Evolutionary conservation across 2,797 vertebrate species (phyloP).

Genomic region (Anableps anableps): DNA sequence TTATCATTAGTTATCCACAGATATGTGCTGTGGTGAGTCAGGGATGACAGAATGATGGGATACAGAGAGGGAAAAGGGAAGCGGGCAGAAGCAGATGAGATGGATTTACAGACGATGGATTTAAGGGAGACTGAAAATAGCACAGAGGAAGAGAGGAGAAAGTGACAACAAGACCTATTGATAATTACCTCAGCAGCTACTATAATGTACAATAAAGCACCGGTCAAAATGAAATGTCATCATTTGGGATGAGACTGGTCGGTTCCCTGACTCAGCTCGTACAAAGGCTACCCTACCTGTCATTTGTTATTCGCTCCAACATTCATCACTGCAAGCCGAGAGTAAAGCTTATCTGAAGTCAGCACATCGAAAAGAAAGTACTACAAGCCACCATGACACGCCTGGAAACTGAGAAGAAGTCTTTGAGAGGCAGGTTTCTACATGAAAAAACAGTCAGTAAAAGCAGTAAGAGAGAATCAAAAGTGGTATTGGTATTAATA

Average conservation of each 20-base stretch:
- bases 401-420: slow-evolving; percentile 2
- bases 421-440: background rate
- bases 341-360: slow-evolving; percentile 59
- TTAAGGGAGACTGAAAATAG: slow-evolving; percentile 36
- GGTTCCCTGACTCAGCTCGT: slow-evolving; percentile 46
- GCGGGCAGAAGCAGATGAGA: slow-evolving; percentile 20
- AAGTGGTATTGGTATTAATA: background rate
- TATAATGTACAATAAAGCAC: slow-evolving; percentile 46
- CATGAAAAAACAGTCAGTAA: background rate
- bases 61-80: slow-evolving; percentile 21
- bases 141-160: slow-evolving; percentile 4
- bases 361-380: slow-evolving; percentile 56
- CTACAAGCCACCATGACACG: slow-evolving; percentile 44
- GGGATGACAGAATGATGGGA: slow-evolving; percentile 53
- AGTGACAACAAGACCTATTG: slow-evolving; percentile 59
- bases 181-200: slow-evolving; percentile 65
- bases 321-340: slow-evolving; percentile 64
- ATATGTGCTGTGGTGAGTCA: slow-evolving; percentile 61
- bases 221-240: slow-evolving; percentile 76
- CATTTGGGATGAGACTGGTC: slow-evolving; percentile 63
- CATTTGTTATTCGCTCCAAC: slow-evolving; percentile 57
- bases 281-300: slow-evolving; percentile 63
- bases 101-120: slow-evolving; percentile 18
- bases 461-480: background rate
- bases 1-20: slow-evolving; percentile 76